A percentile compares a stretch with the other conserved stretches of the same genome.
Conservation (phyloP, 2,113 vertebrate species). For the Puntigrus tetrazona region DNA sequence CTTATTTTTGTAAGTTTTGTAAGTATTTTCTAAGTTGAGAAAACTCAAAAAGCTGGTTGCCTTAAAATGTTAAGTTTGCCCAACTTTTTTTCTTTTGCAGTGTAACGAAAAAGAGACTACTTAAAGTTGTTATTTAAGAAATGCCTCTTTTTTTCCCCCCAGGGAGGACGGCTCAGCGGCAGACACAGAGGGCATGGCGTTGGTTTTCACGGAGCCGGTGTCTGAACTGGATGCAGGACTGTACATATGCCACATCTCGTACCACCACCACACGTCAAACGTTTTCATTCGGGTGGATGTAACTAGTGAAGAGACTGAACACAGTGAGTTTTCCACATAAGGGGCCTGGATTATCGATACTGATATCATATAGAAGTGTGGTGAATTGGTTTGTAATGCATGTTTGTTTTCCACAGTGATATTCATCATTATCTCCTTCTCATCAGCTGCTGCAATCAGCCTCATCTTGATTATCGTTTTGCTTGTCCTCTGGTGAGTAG, state of each 20-base stretch:
- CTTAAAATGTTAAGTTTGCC: too few relatives aligned
- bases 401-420: slow-evolving; percentile 59
- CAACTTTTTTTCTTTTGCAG: too few relatives aligned
- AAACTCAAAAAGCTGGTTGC: too few relatives aligned
- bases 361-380: background rate
- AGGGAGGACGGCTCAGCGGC: slow-evolving; percentile 66
- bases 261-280: slow-evolving; percentile 68
- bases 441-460: slow-evolving; percentile 57
- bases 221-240: slow-evolving; percentile 61
- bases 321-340: slow-evolving; percentile 58
- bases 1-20: too few relatives aligned
- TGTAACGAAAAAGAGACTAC: background rate
- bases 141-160: slow-evolving; percentile 35
- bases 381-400: background rate
- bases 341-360: background rate
- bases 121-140: background rate
- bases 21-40: too few relatives aligned
- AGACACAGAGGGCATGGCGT: slow-evolving; percentile 46
- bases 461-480: slow-evolving; percentile 56
- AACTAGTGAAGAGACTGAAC: slow-evolving; percentile 26
- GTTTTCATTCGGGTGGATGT: slow-evolving; percentile 69
- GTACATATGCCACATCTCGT: slow-evolving; percentile 68
- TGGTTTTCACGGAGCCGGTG: slow-evolving; percentile 61
- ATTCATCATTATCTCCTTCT: slow-evolving; percentile 58
- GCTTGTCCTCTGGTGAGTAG: slow-evolving; percentile 72